Conservation (phyloP, 35 echinoderm and acorn worm genomes). For the Ophioderma brevispina region DNA sequence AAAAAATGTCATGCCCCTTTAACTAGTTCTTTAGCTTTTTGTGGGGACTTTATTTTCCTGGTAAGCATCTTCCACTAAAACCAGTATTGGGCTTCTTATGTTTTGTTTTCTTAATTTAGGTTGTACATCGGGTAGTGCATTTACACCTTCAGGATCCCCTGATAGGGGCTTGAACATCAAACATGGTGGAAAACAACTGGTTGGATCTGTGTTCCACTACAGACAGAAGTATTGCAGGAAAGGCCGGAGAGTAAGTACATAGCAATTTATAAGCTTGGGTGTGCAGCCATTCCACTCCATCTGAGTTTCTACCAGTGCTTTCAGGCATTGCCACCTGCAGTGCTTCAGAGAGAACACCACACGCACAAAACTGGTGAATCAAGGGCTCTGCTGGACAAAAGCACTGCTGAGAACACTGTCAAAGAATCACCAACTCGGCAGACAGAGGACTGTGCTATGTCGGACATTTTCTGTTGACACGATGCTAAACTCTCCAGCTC, state of each 20-base stretch:
- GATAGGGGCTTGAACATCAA: conserved; percentile 78
- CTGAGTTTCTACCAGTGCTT: no score
- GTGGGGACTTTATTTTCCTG: not conserved
- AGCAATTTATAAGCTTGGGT: not conserved
- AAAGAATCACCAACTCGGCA: no score
- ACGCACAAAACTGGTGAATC: no score
- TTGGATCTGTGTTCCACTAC: conserved; percentile 88
- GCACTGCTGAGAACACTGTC: no score
- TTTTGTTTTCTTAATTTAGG: conserved; percentile 40
- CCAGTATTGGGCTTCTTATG: not conserved
- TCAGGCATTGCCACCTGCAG: no score
- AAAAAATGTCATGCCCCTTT: no score
- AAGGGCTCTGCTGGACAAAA: no score
- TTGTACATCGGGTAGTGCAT: conserved; percentile 94
- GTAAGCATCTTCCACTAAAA: not conserved
- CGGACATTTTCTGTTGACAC: no score
- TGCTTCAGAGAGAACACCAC: no score
- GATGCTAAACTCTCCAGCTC: no score
- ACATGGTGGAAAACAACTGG: conserved; percentile 92
- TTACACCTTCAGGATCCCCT: conserved; percentile 72
- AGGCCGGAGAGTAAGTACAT: conserved; percentile 86
- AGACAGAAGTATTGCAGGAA: conserved; percentile 85
- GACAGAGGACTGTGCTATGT: no score
- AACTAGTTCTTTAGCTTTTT: not conserved
- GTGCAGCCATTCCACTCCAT: no score